phyloP scores from a whole-genome alignment of 1,140 invertebrate genomes.

The Trachymyrmex cornetzi region DNA sequence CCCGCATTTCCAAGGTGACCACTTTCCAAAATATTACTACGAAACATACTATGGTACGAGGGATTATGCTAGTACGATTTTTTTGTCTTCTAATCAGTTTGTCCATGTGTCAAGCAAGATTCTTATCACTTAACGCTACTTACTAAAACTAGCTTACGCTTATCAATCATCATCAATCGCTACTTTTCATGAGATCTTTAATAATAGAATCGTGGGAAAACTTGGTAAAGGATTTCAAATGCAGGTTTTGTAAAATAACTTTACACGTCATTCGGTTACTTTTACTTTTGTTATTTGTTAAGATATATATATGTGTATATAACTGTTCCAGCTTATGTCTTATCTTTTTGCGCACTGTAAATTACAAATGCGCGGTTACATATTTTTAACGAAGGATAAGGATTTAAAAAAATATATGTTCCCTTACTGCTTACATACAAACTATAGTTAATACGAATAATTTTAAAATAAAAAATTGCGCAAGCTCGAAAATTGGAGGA shows the following conservation, averaged over 20 bases:
- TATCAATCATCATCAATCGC: conserved; percentile 36
- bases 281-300: background rate
- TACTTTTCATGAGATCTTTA: conserved; percentile 50
- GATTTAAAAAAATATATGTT: conserved; percentile 11
- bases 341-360: conserved; percentile 9
- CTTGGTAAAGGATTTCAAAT: conserved; percentile 69
- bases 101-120: conserved; percentile 14
- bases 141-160: conserved; percentile 61
- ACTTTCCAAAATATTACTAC: conserved; percentile 35
- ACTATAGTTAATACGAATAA: conserved; percentile 32
- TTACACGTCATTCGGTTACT: conserved; percentile 30
- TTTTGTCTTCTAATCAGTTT: conserved; percentile 29
- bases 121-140: conserved; percentile 36
- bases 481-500: conserved; percentile 5
- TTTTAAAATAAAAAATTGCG: background rate
- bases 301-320: conserved; percentile 26
- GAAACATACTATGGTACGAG: background rate
- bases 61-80: background rate
- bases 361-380: conserved; percentile 13
- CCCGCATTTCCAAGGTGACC: conserved; percentile 55
- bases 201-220: conserved; percentile 66
- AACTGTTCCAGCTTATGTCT: conserved; percentile 38
- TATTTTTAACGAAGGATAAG: conserved; percentile 27
- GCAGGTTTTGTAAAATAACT: conserved; percentile 44
- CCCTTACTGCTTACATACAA: conserved; percentile 50